These are phyloP conservation scores for Forbesichthys agassizii DNA, from an alignment of 2,113 vertebrate genomes.

Conservation along the genomic window DNA sequence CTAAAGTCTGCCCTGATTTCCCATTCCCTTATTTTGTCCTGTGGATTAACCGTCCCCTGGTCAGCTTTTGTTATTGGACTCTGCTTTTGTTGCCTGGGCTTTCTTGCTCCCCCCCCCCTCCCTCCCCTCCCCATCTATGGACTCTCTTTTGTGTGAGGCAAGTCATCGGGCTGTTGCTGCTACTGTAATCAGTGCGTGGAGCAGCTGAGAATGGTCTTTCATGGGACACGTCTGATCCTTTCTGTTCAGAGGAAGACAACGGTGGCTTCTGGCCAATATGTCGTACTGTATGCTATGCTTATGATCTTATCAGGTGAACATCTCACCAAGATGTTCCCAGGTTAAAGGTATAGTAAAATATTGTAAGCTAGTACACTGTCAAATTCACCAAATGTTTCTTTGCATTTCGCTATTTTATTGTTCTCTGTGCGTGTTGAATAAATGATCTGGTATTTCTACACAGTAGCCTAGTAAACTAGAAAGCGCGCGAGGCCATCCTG, in stretches of 20 bases:
- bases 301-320: too few species aligned
- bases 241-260: constrained; percentile 46
- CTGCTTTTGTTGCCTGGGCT: constrained; percentile 21
- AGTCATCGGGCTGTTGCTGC: neutral
- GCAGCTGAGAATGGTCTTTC: constrained; percentile 43
- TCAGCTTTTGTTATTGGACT: constrained; percentile 25
- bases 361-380: too few species aligned
- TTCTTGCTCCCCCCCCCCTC: neutral
- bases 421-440: too few species aligned
- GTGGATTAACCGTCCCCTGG: constrained; percentile 32
- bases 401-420: too few species aligned
- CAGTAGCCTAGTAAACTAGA: too few species aligned
- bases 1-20: constrained; percentile 40
- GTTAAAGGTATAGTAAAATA: too few species aligned
- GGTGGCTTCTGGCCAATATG: neutral
- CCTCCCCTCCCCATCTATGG: neutral
- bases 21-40: constrained; percentile 23
- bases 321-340: too few species aligned
- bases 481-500: too few species aligned
- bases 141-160: neutral
- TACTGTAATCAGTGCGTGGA: constrained; percentile 38
- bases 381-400: too few species aligned
- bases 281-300: too few species aligned
- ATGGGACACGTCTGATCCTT: constrained; percentile 51
- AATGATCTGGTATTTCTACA: too few species aligned